These are phyloP conservation scores for Anthopleura xanthogrammica DNA, from an alignment of 92 coral and sea anemone species.

Conservation along the genomic window DNA sequence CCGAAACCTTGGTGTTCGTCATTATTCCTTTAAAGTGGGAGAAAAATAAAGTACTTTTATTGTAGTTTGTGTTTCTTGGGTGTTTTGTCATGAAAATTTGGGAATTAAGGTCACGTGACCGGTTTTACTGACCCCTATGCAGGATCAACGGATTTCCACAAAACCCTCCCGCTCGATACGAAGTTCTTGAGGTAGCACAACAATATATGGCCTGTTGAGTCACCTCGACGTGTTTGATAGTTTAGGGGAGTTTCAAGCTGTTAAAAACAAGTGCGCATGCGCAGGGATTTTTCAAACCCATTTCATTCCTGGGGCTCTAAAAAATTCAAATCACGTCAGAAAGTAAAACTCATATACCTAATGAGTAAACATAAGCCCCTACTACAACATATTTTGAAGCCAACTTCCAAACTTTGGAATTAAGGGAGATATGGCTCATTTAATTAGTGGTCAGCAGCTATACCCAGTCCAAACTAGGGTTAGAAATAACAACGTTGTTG, in stretches of 20 bases:
- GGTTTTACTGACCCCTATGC: background rate
- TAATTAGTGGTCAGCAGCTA: background rate
- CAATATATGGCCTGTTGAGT: background rate
- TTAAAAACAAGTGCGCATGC: background rate
- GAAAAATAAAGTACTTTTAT: background rate
- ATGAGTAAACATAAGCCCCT: background rate
- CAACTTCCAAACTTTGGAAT: background rate
- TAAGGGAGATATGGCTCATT: background rate
- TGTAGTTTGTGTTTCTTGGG: background rate
- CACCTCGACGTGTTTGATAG: background rate
- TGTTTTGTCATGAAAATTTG: background rate
- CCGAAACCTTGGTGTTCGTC: background rate
- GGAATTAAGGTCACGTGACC: background rate
- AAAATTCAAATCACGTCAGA: background rate
- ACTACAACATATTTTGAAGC: background rate
- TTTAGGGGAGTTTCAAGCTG: background rate
- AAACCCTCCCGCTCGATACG: background rate
- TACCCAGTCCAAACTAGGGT: slow-evolving; percentile 3
- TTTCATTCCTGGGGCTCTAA: background rate
- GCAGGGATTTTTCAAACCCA: background rate
- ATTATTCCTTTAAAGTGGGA: background rate
- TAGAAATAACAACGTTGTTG: background rate
- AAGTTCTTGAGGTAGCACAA: background rate
- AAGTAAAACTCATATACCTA: too few relatives aligned
- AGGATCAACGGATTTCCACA: background rate